phyloP scores from a whole-genome alignment of 37 sponge, comb jelly and placozoan species.

The Eunapius fragilis region DNA sequence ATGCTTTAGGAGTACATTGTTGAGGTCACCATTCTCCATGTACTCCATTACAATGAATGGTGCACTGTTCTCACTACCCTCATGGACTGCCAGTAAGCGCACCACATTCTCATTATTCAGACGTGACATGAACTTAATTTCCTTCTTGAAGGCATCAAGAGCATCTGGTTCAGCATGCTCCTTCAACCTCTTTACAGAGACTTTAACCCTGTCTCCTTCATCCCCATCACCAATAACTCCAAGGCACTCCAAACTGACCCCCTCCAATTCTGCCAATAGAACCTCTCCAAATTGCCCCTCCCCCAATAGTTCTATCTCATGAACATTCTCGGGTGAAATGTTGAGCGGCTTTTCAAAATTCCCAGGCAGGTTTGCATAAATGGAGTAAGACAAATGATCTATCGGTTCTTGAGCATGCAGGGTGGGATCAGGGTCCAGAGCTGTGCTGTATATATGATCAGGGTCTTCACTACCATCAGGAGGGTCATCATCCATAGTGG shows the following conservation, averaged over 20 bases:
- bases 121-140: conserved; percentile 65
- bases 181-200: conserved; percentile 69
- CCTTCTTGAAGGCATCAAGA: conserved; percentile 55
- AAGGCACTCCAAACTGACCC: conserved; percentile 59
- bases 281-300: conserved; percentile 68
- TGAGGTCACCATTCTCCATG: conserved; percentile 87
- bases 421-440: neutral
- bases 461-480: neutral
- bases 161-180: neutral
- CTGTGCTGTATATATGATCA: neutral
- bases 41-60: conserved; percentile 89
- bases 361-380: conserved; percentile 45
- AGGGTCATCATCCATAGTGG: neutral
- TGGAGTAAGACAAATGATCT: conserved; percentile 6
- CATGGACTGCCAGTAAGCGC: conserved; percentile 57
- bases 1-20: conserved; percentile 65
- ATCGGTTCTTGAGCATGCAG: neutral
- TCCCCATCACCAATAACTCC: conserved; percentile 20
- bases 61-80: conserved; percentile 15
- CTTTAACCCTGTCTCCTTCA: conserved; percentile 24
- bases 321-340: conserved; percentile 28
- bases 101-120: conserved; percentile 64
- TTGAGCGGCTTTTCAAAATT: conserved; percentile 17
- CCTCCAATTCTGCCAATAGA: conserved; percentile 61
- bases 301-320: conserved; percentile 44